Base-by-base conservation (phyloP, 2,113 vertebrate species). In the Syngnathus floridae region DNA sequence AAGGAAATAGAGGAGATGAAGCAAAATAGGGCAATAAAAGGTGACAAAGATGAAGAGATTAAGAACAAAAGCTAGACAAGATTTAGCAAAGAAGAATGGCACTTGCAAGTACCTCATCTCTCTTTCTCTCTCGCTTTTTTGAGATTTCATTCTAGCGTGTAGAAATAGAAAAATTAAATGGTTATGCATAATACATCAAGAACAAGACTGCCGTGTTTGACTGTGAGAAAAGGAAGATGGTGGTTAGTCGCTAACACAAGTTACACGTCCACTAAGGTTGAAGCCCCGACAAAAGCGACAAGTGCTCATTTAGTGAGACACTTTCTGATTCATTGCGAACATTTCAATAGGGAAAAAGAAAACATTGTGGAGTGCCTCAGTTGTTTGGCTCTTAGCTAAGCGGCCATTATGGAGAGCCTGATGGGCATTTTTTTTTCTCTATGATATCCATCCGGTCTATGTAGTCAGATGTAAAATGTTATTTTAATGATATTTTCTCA, bases 41-140 rank as follows among this genome's bases (percentile, higher is more conserved):
- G 60, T 76, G 72, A 76, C 55, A 61, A 65, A 82, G 73, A 86
- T 78, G 62, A 82, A 63, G 63, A 67, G 81, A 84, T 78, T 81
- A 77, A 68, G 64, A 64, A 59, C 3, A n/a, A 65, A 72, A 38
- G 62, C 11, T 37, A 66, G 59, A 43, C 14, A 31, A 79, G 83
- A 77, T 82, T 76, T 66, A 69, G 38, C 14, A 56, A 21, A 37
- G 35, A 64, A 60, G 54, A 72, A 82, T 63, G 70, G 67, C 61
- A 71, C 55, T 49, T 74, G 26, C 62, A 74, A 48, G 38, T 70
- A 22, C 13, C 52, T 41, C 49, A 26, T 43, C 14, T 57, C 62
- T 62, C 6, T 31, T 41, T 45, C 21, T 38, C 14, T 57, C 62
- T 62, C 6, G 21, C 26, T 35, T 40, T 37, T 22, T 5, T 31